Conservation (phyloP, 2,113 vertebrate genomes). For the Noctilio leporinus region DNA sequence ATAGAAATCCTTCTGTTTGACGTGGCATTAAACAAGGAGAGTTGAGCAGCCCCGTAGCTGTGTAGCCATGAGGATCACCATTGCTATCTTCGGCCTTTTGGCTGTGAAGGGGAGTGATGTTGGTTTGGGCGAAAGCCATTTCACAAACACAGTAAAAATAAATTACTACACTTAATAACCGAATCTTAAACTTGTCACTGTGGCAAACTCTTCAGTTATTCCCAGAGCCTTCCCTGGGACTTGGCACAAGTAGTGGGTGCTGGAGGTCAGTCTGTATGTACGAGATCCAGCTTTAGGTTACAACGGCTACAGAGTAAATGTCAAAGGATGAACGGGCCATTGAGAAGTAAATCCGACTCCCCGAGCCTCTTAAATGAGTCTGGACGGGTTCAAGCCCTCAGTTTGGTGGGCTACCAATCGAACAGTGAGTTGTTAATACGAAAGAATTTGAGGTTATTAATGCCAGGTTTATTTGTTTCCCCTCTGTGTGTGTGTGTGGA, state of each 20-base stretch:
- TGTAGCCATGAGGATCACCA: constrained; percentile 74
- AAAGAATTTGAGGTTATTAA: constrained; percentile 5
- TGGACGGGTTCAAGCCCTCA: constrained; percentile 16
- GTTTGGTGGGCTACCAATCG: constrained; percentile 35
- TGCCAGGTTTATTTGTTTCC: not conserved
- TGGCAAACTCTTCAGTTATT: constrained; percentile 73
- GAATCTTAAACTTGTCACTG: constrained; percentile 77
- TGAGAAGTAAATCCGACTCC: constrained; percentile 54
- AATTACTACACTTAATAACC: constrained; percentile 77
- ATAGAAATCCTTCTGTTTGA: constrained; percentile 82
- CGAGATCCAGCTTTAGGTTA: constrained; percentile 71
- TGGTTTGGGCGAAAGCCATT: constrained; percentile 74
- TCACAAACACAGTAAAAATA: constrained; percentile 78
- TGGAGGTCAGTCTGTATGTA: constrained; percentile 67
- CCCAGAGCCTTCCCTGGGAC: constrained; percentile 64
- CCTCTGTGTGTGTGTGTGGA: not conserved
- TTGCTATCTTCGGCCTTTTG: constrained; percentile 79
- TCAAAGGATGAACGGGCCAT: constrained; percentile 64
- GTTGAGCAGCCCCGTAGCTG: constrained; percentile 65
- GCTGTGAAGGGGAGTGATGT: constrained; percentile 77
- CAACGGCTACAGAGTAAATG: constrained; percentile 53
- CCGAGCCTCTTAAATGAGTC: constrained; percentile 6
- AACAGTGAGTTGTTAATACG: not conserved
- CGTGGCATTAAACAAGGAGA: constrained; percentile 78
- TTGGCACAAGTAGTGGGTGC: constrained; percentile 56